Base-by-base conservation (phyloP, 1,140 invertebrate species). In the Nasonia vitripennis region DNA sequence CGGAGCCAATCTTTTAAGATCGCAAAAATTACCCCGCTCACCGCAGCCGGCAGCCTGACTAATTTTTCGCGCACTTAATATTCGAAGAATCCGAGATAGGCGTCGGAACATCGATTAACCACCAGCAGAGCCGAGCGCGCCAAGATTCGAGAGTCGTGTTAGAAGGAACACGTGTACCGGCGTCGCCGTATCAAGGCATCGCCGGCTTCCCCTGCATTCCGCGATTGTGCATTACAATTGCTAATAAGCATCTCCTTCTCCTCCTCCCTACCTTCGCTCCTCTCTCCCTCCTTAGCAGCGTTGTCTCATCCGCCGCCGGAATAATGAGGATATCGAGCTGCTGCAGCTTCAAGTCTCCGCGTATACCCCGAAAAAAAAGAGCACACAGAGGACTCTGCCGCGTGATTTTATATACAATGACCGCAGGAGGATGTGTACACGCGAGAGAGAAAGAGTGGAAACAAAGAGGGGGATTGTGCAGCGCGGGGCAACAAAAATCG, bases 211-310 rank as follows among this genome's bases (percentile, higher is more conserved):
- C 86, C 82, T 84, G 87, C 89, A 90, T 91, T 91, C 89, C 89
- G 87, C 88, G 88, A 89, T 91, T 88, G 89, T 89, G 88, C 89
- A 91, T 90, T 91, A 91, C 89, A 91, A 91, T 91, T 91, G 90
- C 90, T 91, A 90, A 91, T 91, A 91, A 91, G 90, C 88, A 87
- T 86, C 87, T 84, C 82, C 82, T 86, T 81, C 86, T 73, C 34
- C n/a, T 86, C 78, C 84, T 12, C 78, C n/a, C 37, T 80, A 34
- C 70, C 37, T 75, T 79, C 67, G 80, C 81, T n/a, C 20, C 31
- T 5, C 62, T n/a, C 31, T 77, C 27, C 74, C 48, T 79, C 41
- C 75, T 48, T 81, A 17, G 74, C 82, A 41, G 62, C 67, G 74
- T n/a, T 68, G n/a, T 71, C 34, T 73, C 79, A 31, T 11, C 17